These are phyloP conservation scores for Ischnura elegans DNA, from an alignment of 2,888 invertebrate genomes.

Conservation along the genomic window DNA sequence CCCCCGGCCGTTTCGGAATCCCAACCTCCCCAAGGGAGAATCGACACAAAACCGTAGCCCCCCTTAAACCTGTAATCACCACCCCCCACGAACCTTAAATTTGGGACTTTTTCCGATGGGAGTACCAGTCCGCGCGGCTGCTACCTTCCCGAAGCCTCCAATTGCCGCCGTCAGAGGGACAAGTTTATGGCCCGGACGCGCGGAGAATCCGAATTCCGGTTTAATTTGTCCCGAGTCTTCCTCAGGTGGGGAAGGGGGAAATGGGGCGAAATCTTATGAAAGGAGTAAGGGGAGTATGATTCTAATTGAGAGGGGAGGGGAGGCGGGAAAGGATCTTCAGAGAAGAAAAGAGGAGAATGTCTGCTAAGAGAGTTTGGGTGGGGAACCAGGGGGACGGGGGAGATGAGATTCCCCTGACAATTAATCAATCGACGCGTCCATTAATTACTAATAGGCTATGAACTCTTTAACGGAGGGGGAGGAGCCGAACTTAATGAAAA, in stretches of 20 bases:
- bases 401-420: slow-evolving; percentile 27
- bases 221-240: slow-evolving; percentile 46
- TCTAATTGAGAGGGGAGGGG: no score
- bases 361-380: not conserved
- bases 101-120: slow-evolving; percentile 54
- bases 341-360: no score
- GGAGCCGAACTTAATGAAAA: not conserved
- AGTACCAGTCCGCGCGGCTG: slow-evolving; percentile 31
- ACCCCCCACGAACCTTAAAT: slow-evolving; percentile 31
- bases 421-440: slow-evolving; percentile 61
- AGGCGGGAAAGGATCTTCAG: no score
- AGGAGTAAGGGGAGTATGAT: no score
- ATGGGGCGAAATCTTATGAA: not conserved
- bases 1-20: not conserved
- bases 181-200: slow-evolving; percentile 58
- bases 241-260: not conserved
- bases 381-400: not conserved
- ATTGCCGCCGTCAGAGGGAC: slow-evolving; percentile 62
- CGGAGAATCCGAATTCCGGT: slow-evolving; percentile 44
- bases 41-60: slow-evolving; percentile 39
- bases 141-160: slow-evolving; percentile 48
- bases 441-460: slow-evolving; percentile 44
- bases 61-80: slow-evolving; percentile 58
- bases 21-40: not conserved
- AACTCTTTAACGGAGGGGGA: not conserved